phyloP scores from a whole-genome alignment of 1,140 invertebrate genomes.

The Drosophila repleta region DNA sequence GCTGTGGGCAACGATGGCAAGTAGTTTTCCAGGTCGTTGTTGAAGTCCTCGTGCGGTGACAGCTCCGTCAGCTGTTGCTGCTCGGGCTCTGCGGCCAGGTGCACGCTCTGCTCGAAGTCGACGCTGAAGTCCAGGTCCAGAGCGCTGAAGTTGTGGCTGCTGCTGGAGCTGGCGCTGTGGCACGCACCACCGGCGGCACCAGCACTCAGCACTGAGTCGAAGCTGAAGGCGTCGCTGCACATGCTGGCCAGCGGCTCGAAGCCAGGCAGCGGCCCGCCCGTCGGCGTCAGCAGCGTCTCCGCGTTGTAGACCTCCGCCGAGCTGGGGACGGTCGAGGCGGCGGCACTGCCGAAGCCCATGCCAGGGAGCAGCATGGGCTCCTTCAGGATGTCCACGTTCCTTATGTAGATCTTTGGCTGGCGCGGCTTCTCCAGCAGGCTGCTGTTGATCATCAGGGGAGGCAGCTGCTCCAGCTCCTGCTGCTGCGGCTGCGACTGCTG shows the following conservation, averaged over 20 bases:
- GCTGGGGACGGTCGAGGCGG: not conserved
- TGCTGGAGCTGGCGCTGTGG: constrained; percentile 3
- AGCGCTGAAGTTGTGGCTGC: constrained; percentile 61
- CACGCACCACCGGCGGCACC: constrained; percentile 12
- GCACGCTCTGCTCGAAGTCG: constrained; percentile 54
- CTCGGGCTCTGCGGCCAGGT: constrained; percentile 36
- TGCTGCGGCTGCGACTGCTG: constrained; percentile 6
- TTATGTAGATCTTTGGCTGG: constrained; percentile 79
- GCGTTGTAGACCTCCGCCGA: constrained; percentile 45
- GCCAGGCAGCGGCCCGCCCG: constrained; percentile 51
- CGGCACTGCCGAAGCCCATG: constrained; percentile 57
- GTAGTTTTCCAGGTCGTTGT: constrained; percentile 43
- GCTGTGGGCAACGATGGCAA: constrained; percentile 19
- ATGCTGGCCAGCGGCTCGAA: constrained; percentile 65
- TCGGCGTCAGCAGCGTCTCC: constrained; percentile 55
- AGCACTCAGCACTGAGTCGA: constrained; percentile 58
- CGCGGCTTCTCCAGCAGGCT: constrained; percentile 53
- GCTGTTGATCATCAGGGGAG: constrained; percentile 21
- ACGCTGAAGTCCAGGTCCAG: constrained; percentile 65
- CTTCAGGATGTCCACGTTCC: constrained; percentile 78
- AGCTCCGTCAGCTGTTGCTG: constrained; percentile 22
- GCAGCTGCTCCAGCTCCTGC: not conserved
- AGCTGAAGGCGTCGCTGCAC: constrained; percentile 58
- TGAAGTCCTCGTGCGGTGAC: constrained; percentile 21
- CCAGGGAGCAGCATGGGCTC: constrained; percentile 69